These are phyloP conservation scores for Sclerodermus sp. DNA, from an alignment of 2,888 invertebrate species.

Conservation along the genomic window DNA sequence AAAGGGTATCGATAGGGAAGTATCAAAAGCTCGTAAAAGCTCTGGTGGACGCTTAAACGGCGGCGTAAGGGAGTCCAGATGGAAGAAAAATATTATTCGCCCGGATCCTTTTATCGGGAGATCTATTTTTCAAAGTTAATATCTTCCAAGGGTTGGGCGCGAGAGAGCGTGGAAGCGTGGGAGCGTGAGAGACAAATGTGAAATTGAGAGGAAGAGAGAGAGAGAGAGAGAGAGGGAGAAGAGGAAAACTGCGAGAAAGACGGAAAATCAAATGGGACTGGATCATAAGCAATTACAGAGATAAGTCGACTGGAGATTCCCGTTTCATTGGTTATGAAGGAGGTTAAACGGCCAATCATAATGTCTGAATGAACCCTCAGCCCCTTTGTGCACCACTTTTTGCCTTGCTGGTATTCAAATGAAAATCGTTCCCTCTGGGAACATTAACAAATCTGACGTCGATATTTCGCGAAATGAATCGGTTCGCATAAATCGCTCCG, in stretches of 20 bases:
- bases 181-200: neutral
- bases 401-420: too few species aligned
- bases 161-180: slow-evolving; percentile 10
- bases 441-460: too few species aligned
- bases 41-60: slow-evolving; percentile 10
- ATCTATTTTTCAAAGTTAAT: slow-evolving; percentile 36
- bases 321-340: slow-evolving; percentile 1
- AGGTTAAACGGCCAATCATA: slow-evolving; percentile 4
- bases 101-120: slow-evolving; percentile 29
- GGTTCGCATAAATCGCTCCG: too few species aligned
- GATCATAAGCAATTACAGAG: slow-evolving; percentile 27
- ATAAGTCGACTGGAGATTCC: slow-evolving; percentile 11
- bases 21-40: neutral
- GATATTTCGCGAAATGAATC: too few species aligned
- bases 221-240: neutral
- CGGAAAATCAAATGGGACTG: neutral
- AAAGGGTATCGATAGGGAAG: too few species aligned
- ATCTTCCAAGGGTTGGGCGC: slow-evolving; percentile 13
- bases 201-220: slow-evolving; percentile 1
- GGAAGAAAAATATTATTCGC: slow-evolving; percentile 35
- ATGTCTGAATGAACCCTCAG: neutral
- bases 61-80: slow-evolving; percentile 19
- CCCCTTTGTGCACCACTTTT: neutral
- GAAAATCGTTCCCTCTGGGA: too few species aligned
- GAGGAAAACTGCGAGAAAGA: neutral